phyloP scores from a whole-genome alignment of 2,888 invertebrate genomes.

The Dyspetes luteomarginatus region DNA sequence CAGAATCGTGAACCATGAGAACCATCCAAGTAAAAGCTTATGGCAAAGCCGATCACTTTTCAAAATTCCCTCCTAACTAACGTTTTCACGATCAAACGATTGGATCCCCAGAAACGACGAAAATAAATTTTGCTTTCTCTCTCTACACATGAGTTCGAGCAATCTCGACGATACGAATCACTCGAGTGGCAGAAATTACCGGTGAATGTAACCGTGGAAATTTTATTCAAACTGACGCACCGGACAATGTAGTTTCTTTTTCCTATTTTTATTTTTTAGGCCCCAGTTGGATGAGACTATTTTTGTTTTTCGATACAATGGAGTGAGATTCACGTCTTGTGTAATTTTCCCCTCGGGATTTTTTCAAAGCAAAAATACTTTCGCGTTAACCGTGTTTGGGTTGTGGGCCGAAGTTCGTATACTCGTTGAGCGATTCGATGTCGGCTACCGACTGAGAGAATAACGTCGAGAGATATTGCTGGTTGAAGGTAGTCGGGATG shows the following conservation, averaged over 20 bases:
- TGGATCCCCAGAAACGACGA: neutral
- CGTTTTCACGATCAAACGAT: neutral
- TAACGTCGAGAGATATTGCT: conserved; percentile 69
- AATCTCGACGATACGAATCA: neutral
- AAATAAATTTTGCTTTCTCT: neutral
- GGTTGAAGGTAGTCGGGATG: conserved; percentile 66
- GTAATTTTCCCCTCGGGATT: neutral
- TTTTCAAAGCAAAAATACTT: conserved; percentile 1
- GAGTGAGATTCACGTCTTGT: neutral
- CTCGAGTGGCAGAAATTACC: neutral
- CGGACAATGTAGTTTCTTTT: too few species aligned
- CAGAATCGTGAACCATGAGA: neutral
- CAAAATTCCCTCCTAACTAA: neutral
- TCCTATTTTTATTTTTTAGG: neutral
- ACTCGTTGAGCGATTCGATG: conserved; percentile 65
- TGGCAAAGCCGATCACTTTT: neutral
- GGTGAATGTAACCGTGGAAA: neutral
- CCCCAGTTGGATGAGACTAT: neutral
- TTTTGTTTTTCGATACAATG: neutral
- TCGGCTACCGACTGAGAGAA: conserved; percentile 73
- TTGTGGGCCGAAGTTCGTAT: conserved; percentile 37
- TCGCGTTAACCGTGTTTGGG: conserved; percentile 28
- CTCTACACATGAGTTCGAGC: neutral
- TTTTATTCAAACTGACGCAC: neutral
- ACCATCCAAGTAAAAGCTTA: neutral